phyloP scores from a whole-genome alignment of 2,888 invertebrate genomes.

The Cyclophora albipunctata region DNA sequence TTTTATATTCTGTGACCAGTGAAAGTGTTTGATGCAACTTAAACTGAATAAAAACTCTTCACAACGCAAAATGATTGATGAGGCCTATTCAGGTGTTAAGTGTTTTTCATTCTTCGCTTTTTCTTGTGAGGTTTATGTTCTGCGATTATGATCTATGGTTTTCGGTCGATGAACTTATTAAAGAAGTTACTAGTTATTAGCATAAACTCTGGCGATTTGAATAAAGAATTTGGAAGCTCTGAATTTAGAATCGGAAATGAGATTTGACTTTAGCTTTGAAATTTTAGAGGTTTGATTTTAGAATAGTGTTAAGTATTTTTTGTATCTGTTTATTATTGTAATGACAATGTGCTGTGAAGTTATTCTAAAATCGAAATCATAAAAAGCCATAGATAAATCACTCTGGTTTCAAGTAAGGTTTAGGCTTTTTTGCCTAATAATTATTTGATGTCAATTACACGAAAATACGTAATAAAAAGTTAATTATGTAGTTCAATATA shows the following conservation, averaged over 20 bases:
- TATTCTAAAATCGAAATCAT: too few species aligned
- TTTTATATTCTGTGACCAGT: conserved; percentile 22
- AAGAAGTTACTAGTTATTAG: conserved; percentile 8
- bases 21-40: conserved; percentile 51
- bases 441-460: too few species aligned
- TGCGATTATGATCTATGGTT: conserved; percentile 31
- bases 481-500: too few species aligned
- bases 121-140: conserved; percentile 31
- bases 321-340: neutral
- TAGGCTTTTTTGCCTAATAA: too few species aligned
- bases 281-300: too few species aligned
- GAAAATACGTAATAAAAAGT: too few species aligned
- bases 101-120: conserved; percentile 36
- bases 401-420: too few species aligned
- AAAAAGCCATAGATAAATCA: too few species aligned
- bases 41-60: conserved; percentile 37
- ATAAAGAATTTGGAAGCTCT: neutral
- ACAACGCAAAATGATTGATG: conserved; percentile 57
- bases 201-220: conserved; percentile 1
- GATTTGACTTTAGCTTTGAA: too few species aligned
- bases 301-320: neutral
- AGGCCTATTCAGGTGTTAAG: conserved; percentile 43
- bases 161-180: conserved; percentile 11
- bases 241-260: neutral
- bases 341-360: too few species aligned